Conservation (phyloP, 2,113 vertebrate genomes). For the Notechis scutatus region DNA sequence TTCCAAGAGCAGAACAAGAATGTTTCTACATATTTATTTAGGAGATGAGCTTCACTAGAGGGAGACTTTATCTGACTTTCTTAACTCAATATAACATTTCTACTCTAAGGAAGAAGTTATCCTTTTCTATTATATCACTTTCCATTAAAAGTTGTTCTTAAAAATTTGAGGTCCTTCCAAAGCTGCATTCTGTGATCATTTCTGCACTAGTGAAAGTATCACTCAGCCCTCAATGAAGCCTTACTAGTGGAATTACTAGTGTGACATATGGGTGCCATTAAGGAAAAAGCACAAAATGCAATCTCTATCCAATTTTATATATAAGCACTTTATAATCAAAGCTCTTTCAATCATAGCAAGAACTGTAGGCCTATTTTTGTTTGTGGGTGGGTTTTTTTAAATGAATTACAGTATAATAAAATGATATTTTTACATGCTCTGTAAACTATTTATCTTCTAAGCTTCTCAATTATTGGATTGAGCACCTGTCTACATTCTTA, state of each 20-base stretch:
- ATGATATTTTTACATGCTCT: not conserved
- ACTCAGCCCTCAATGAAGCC: not conserved
- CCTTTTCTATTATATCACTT: not conserved
- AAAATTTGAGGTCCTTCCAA: not conserved
- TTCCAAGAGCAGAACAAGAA: not conserved
- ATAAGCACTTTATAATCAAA: not conserved
- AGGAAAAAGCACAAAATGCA: not conserved
- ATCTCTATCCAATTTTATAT: not conserved
- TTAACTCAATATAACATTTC: not conserved
- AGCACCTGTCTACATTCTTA: not conserved
- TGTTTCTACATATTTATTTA: not conserved
- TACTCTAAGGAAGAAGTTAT: not conserved
- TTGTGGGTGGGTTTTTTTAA: not conserved
- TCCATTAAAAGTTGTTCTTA: not conserved
- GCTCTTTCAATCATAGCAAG: not conserved
- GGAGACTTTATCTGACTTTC: not conserved
- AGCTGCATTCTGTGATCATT: not conserved
- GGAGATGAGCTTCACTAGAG: not conserved
- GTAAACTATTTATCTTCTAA: not conserved
- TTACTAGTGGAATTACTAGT: not conserved
- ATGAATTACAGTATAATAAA: not conserved
- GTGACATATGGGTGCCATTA: not conserved
- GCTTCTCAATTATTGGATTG: not conserved
- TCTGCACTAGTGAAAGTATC: not conserved
- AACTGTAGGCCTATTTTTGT: not conserved